These are phyloP conservation scores for Aethes cnicana DNA, from an alignment of 2,888 invertebrate species.

Conservation along the genomic window DNA sequence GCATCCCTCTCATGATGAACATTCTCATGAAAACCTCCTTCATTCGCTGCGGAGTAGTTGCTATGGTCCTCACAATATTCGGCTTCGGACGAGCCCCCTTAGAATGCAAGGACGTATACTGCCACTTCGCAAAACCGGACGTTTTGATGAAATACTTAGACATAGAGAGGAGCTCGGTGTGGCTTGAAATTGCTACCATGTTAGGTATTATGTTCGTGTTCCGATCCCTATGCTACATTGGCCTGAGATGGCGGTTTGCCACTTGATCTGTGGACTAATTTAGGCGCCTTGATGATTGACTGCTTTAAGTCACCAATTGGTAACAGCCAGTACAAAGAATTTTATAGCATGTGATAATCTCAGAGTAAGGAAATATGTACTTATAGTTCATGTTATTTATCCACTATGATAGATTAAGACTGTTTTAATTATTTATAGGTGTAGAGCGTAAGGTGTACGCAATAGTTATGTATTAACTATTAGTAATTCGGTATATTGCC, in stretches of 20 bases:
- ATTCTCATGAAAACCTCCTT: conserved; percentile 85
- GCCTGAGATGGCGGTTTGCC: conserved; percentile 79
- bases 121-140: conserved; percentile 85
- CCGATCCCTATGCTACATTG: conserved; percentile 80
- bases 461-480: not conserved
- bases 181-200: conserved; percentile 80
- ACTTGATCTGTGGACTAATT: conserved; percentile 52
- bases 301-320: conserved; percentile 24
- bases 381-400: not conserved
- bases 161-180: conserved; percentile 80
- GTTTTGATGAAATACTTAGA: conserved; percentile 83
- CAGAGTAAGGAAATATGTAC: conserved; percentile 17
- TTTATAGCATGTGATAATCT: conserved; percentile 39
- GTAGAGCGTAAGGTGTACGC: not conserved
- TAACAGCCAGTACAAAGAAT: conserved; percentile 37
- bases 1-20: conserved; percentile 83
- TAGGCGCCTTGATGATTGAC: conserved; percentile 37
- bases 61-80: conserved; percentile 84
- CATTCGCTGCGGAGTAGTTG: conserved; percentile 85
- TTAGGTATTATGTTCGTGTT: conserved; percentile 80
- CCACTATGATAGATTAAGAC: not conserved
- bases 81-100: conserved; percentile 83
- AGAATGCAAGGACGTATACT: conserved; percentile 83
- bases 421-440: not conserved
- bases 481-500: not conserved